These are phyloP conservation scores for Rhombomys opimus DNA, from an alignment of 2,113 vertebrate species.

Conservation along the genomic window DNA sequence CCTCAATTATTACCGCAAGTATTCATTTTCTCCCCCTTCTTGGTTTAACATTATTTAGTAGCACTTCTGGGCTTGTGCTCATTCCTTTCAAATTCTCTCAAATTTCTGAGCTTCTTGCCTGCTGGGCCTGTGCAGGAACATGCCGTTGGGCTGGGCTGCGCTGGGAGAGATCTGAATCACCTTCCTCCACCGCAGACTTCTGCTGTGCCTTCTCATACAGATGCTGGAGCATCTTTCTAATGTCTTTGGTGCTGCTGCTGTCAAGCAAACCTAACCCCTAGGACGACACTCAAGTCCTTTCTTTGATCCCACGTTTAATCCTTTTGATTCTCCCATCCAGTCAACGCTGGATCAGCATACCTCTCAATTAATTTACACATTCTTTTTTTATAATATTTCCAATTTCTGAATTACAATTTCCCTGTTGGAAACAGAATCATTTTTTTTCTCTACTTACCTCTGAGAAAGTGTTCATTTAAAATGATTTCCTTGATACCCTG, in stretches of 20 bases:
- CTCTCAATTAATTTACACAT: not conserved
- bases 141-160: not conserved
- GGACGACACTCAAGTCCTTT: not conserved
- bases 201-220: not conserved
- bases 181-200: not conserved
- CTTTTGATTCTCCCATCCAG: not conserved
- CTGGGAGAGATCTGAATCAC: not conserved
- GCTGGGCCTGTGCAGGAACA: not conserved
- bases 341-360: not conserved
- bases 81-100: no score
- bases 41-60: not conserved
- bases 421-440: not conserved
- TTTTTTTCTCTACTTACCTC: not conserved
- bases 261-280: not conserved
- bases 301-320: not conserved
- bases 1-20: not conserved
- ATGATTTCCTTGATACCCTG: not conserved
- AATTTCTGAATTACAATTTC: not conserved
- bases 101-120: not conserved
- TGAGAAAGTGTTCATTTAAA: not conserved
- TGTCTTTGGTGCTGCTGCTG: not conserved
- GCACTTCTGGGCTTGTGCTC: not conserved
- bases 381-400: not conserved
- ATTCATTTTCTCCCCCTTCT: not conserved
- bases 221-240: not conserved